A percentile compares a stretch with the other conserved stretches of the same genome.
Conservation (phyloP, 1,140 invertebrate genomes). For the Drosophila sechellia region DNA sequence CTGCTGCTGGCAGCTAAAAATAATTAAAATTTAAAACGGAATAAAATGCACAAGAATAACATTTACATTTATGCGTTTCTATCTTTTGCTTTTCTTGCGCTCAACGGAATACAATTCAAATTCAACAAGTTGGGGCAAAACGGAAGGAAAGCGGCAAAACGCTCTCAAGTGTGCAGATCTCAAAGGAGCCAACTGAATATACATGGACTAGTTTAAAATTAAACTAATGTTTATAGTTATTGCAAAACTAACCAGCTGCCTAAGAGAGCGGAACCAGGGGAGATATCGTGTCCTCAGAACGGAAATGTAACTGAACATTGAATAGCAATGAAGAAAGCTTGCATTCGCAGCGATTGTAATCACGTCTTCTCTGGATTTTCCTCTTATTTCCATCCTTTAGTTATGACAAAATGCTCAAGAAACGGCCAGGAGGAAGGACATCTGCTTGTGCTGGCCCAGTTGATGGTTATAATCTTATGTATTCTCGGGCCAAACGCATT, state of each 20-base stretch:
- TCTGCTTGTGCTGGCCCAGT: background rate
- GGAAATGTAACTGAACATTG: conserved; percentile 58
- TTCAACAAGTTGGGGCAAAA: conserved; percentile 64
- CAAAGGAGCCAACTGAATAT: conserved; percentile 35
- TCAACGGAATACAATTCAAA: conserved; percentile 61
- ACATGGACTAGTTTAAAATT: conserved; percentile 72
- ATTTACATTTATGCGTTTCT: conserved; percentile 74
- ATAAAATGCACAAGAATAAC: conserved; percentile 76
- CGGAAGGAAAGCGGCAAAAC: conserved; percentile 36
- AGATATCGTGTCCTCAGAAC: conserved; percentile 7
- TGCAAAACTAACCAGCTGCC: conserved; percentile 52
- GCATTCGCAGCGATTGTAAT: conserved; percentile 37
- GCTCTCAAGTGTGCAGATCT: conserved; percentile 53
- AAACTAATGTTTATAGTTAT: conserved; percentile 74
- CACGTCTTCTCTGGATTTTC: conserved; percentile 18
- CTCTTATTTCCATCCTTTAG: background rate
- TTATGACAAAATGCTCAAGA: conserved; percentile 25
- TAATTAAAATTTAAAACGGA: conserved; percentile 75
- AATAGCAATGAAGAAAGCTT: conserved; percentile 48
- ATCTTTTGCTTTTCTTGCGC: conserved; percentile 21
- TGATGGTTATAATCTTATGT: conserved; percentile 44
- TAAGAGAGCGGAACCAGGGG: conserved; percentile 23
- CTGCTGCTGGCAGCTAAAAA: conserved; percentile 60
- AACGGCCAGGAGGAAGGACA: conserved; percentile 32
- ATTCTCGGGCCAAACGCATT: conserved; percentile 36